Conservation (phyloP, 53 echinoderm and acorn worm species). For the Holothuria leucospilota region DNA sequence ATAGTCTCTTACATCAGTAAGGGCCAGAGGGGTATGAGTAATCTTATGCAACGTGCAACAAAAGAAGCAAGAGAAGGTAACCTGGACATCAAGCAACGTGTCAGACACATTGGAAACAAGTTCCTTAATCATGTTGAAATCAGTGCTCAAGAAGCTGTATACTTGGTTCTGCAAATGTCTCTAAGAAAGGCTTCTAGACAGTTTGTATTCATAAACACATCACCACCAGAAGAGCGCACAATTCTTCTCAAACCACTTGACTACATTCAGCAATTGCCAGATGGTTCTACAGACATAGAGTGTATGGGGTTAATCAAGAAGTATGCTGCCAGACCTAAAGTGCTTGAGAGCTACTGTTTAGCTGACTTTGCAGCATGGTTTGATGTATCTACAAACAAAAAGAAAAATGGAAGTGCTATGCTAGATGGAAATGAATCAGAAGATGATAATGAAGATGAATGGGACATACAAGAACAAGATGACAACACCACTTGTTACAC, state of each 20-base stretch:
- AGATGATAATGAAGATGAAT: neutral
- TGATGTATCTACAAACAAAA: slow-evolving; percentile 20
- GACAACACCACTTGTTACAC: neutral
- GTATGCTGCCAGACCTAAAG: slow-evolving; percentile 40
- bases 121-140: slow-evolving; percentile 55
- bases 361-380: slow-evolving; percentile 53
- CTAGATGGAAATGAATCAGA: neutral
- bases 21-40: slow-evolving; percentile 68
- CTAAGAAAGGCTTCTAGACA: slow-evolving; percentile 37
- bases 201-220: slow-evolving; percentile 36
- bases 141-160: slow-evolving; percentile 60
- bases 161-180: slow-evolving; percentile 46
- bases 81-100: slow-evolving; percentile 40
- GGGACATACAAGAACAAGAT: neutral
- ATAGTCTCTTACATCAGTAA: slow-evolving; percentile 67
- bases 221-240: slow-evolving; percentile 43
- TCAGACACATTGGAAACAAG: slow-evolving; percentile 47
- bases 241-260: slow-evolving; percentile 44
- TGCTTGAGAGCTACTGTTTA: slow-evolving; percentile 22
- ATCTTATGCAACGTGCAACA: slow-evolving; percentile 43
- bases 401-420: slow-evolving; percentile 16
- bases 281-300: slow-evolving; percentile 28
- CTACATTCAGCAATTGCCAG: slow-evolving; percentile 43
- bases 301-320: neutral
- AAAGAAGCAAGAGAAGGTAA: slow-evolving; percentile 62